Evolutionary conservation across 2,888 invertebrate genomes (phyloP).

Genomic region (Phyllotreta striolata): DNA sequence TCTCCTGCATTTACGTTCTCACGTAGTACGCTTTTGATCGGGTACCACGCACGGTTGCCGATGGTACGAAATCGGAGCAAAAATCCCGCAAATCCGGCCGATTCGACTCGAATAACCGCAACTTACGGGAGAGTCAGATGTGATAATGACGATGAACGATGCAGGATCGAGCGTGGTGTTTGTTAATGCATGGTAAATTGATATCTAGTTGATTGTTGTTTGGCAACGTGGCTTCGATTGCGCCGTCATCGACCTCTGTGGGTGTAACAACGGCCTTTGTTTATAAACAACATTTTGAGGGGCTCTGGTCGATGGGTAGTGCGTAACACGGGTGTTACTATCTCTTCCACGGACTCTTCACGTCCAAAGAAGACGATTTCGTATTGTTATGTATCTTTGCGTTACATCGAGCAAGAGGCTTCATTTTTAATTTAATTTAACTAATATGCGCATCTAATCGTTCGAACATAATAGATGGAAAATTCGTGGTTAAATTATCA

Average conservation of each 20-base stretch:
- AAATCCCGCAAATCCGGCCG: neutral
- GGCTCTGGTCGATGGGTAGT: slow-evolving; percentile 23
- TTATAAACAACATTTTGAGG: slow-evolving; percentile 35
- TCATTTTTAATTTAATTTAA: too few species aligned
- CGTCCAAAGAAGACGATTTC: neutral
- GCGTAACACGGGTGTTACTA: slow-evolving; percentile 34
- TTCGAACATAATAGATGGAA: too few species aligned
- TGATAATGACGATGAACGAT: too few species aligned
- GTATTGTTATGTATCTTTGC: too few species aligned
- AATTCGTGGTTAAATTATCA: too few species aligned
- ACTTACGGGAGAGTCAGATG: too few species aligned
- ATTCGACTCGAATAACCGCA: too few species aligned
- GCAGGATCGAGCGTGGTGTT: too few species aligned
- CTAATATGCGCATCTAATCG: too few species aligned
- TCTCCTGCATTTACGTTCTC: slow-evolving; percentile 17
- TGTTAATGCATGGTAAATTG: too few species aligned
- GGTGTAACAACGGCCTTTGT: slow-evolving; percentile 34
- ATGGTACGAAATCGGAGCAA: neutral
- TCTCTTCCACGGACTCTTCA: slow-evolving; percentile 18
- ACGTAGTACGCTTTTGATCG: slow-evolving; percentile 12
- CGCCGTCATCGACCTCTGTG: slow-evolving; percentile 27
- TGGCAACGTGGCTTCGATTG: slow-evolving; percentile 13
- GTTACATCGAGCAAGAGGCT: too few species aligned
- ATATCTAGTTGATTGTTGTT: neutral
- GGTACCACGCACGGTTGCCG: slow-evolving; percentile 11